Evolutionary conservation across 2,113 vertebrate genomes (phyloP).

Genomic region (Callorhinus ursinus): DNA sequence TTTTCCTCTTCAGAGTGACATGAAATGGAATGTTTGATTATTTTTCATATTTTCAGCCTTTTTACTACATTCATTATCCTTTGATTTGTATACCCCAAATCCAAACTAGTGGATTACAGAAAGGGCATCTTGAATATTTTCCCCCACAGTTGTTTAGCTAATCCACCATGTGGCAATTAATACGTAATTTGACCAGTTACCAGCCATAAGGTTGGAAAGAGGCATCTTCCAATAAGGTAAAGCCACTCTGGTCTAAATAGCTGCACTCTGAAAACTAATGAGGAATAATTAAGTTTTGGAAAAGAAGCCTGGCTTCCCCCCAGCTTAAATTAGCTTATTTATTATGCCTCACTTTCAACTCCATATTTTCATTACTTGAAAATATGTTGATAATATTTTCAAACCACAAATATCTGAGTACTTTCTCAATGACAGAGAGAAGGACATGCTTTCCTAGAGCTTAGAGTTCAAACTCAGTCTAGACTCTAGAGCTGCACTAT

Average conservation of each 20-base stretch:
- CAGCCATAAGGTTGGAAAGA: not conserved
- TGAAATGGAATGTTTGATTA: not conserved
- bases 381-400: not conserved
- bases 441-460: not conserved
- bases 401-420: not conserved
- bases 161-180: not conserved
- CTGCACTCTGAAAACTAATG: not conserved
- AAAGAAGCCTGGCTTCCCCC: not conserved
- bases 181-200: not conserved
- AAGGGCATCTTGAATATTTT: not conserved
- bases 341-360: not conserved
- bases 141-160: not conserved
- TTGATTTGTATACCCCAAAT: not conserved
- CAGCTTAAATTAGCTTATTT: not conserved
- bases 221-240: not conserved
- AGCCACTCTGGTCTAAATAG: not conserved
- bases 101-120: not conserved
- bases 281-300: not conserved
- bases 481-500: not conserved
- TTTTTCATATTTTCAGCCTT: not conserved
- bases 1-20: not conserved
- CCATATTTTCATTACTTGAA: not conserved
- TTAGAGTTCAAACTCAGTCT: not conserved
- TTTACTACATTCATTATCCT: not conserved
- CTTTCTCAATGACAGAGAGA: not conserved